Percentiles rank a stretch among this genome's conserved stretches.
Evolutionary conservation across 2,797 vertebrate species (phyloP).

Genomic region (Valencia hispanica): DNA sequence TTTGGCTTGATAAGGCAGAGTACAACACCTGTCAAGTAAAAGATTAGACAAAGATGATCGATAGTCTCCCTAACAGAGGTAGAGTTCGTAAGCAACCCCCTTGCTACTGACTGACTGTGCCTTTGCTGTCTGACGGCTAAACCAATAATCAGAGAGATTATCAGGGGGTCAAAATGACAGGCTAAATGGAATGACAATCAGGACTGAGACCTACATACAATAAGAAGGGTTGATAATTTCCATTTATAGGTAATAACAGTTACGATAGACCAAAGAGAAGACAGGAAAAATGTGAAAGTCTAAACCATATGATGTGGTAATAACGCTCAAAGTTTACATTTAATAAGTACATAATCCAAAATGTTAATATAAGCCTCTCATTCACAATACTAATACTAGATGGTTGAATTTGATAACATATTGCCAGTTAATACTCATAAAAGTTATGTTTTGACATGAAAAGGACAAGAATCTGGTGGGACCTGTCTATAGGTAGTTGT

Average conservation of each 20-base stretch:
- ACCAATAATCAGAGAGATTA: conserved; percentile 73
- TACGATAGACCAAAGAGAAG: neutral
- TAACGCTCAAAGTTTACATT: neutral
- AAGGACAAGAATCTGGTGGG: neutral
- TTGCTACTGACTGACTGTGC: conserved; percentile 28
- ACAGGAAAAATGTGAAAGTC: neutral
- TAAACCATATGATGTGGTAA: neutral
- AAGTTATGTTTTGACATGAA: neutral
- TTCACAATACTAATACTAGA: neutral
- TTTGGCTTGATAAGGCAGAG: neutral
- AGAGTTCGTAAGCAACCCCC: conserved; percentile 8
- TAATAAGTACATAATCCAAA: neutral
- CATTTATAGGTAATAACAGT: conserved; percentile 10
- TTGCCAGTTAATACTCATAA: neutral
- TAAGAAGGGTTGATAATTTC: conserved; percentile 11
- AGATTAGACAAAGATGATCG: conserved; percentile 19
- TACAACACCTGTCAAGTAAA: neutral
- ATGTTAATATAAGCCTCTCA: neutral
- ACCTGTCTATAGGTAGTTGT: neutral
- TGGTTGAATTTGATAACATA: neutral
- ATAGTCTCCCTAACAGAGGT: conserved; percentile 4
- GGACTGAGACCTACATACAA: conserved; percentile 40
- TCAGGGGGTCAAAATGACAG: conserved; percentile 49
- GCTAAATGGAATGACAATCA: conserved; percentile 52
- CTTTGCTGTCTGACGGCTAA: conserved; percentile 53